Evolutionary conservation across 2,113 vertebrate species (phyloP), one percentile per base, ranked within the genome.

Genomic region (Tautogolabrus adspersus): DNA sequence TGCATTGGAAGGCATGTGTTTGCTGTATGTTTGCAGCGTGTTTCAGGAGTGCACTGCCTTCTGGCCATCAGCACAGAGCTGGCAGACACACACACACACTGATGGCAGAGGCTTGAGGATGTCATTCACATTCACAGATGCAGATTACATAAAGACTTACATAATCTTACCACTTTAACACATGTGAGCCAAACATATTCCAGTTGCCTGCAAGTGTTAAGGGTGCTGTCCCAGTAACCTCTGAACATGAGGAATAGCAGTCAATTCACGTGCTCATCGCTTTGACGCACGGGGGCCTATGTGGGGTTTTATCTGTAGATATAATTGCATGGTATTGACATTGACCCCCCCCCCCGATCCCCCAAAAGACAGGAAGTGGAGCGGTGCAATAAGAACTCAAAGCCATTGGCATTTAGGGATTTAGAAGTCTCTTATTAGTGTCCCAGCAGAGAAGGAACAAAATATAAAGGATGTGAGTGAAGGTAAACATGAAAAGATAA

Each of bases 131-230:
- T 92, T 89, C 63, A 51, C 92, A 82, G 88, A 90, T 88, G 83
- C 86, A 83, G 89, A 92, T 95, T 95, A 94, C 86, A 91, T 95
- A 94, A 95, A 93, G 89, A 81, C 87, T 95, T 95, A 94, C 86
- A 91, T 95, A 94, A 94, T 93, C 88, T 92, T 87, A 91, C 78
- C 85, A 84, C 83, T 92, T 89, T 76, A 60, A 84, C 87, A 93
- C 93, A 92, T 93, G 93, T 90, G 93, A 93, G 88, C 67, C 81
- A 61, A 85, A 77, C 77, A 69, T 89, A 91, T 92, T 92, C 87
- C 85, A 82, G 82, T 85, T 69, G 76, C 80, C 66, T 85, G 76
- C 54, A 69, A 89, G 88, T 64, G 80, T 76, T 82, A 85, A 87
- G 87, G 73, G 73, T 58, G 55, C 64, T 89, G 91, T 76, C 91